Conservation (phyloP, 2,797 vertebrate genomes). For the Anguilla pacifica region DNA sequence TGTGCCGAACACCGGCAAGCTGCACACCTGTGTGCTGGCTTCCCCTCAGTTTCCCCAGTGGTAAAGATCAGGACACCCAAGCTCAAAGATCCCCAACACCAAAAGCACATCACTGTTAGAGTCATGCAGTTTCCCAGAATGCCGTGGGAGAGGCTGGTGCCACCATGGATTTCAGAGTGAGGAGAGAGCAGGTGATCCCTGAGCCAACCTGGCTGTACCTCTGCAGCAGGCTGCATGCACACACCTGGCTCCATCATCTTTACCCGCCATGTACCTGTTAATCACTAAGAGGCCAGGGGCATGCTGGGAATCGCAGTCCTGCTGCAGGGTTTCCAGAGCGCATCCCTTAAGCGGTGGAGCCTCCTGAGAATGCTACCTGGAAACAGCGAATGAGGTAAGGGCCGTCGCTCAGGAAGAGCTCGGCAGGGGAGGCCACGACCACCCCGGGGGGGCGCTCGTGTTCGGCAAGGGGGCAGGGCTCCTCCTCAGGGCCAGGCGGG, state of each 20-base stretch:
- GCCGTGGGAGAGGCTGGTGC: background rate
- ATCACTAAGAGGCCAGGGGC: background rate
- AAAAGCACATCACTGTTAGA: background rate
- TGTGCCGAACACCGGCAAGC: background rate
- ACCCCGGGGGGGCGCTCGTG: slow-evolving; percentile 45
- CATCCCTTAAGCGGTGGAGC: slow-evolving; percentile 33
- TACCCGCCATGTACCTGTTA: background rate
- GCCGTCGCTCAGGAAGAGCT: slow-evolving; percentile 60
- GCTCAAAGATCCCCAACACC: slow-evolving; percentile 12
- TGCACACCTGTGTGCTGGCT: background rate
- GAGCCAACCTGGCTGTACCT: slow-evolving; percentile 50
- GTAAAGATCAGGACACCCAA: background rate
- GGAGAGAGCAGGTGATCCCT: background rate
- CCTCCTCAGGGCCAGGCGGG: slow-evolving; percentile 25
- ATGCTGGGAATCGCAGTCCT: slow-evolving; percentile 17
- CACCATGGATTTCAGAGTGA: slow-evolving; percentile 44
- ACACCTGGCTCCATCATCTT: background rate
- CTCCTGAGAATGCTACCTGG: slow-evolving; percentile 65
- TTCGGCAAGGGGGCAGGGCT: slow-evolving; percentile 48
- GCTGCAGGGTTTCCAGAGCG: slow-evolving; percentile 59
- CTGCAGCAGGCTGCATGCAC: slow-evolving; percentile 49
- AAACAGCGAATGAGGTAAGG: slow-evolving; percentile 66
- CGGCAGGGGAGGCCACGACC: slow-evolving; percentile 57
- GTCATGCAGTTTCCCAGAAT: background rate
- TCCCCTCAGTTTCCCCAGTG: background rate